Base-by-base conservation (phyloP, 2,888 invertebrate genomes). In the Lacanobia wlatinum region DNA sequence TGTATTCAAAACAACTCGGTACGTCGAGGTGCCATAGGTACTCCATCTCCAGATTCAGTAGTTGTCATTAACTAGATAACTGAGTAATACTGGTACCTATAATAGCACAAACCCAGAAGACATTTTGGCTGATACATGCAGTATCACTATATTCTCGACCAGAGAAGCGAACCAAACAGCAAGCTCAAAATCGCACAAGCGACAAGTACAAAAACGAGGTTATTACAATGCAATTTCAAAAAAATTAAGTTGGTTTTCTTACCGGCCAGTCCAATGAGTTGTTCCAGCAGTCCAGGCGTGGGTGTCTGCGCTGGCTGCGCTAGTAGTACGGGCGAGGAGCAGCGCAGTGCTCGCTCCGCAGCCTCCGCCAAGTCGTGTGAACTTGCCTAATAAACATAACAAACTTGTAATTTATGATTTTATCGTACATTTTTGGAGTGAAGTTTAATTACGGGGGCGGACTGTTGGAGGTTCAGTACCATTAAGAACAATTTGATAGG, bases 241-340 rank as follows among this genome's bases (percentile, higher is more conserved):
- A 48, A n/a, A 16, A 21, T 3, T 28, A 1, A 52, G 38, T 8
- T 43, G n/a, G 16, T 43, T 67, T 67, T 38, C 9, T 53, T 61
- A 81, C 80, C 73, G 1, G 71, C 40, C 10, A 81, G 34, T 48
- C 40, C 40, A 12, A 56, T 56, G 12, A 81, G 52, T 34, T 73
- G 61, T 14, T 81, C 40, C 0, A 80, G 40, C 4, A 81, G 21
- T 8, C 48, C 43, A 0, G 65, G 10, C 18, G 43, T 40, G 21
- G 5, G 1, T 7, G 9, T 8, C 0, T 9, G 12, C 12, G 56
- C 43, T 21, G 21, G 50, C 9, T 34, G 48, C 38, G 76, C 81
- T 2, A 53, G 4, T 3, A 69, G 12, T 6, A 63, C 59, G 9
- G 73, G 12, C 14, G 56, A 55, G 0, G 21, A n/a, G 7, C 34